Conservation (phyloP, 1,140 invertebrate genomes). For the Apolygus lucorum region DNA sequence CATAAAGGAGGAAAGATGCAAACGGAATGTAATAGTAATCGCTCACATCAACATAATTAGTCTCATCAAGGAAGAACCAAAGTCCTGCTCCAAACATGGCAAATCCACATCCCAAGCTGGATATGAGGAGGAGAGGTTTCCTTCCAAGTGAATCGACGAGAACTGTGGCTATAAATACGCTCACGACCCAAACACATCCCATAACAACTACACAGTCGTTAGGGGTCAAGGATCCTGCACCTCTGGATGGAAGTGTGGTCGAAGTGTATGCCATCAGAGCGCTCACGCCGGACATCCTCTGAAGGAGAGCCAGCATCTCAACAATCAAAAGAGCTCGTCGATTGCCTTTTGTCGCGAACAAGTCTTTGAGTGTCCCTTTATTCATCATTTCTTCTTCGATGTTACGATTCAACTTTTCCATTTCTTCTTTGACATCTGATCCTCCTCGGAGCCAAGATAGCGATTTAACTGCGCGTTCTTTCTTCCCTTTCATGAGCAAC, state of each 20-base stretch:
- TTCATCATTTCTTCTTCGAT: constrained; percentile 33
- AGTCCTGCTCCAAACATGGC: constrained; percentile 41
- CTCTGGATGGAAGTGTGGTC: constrained; percentile 51
- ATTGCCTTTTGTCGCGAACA: constrained; percentile 49
- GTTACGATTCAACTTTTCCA: constrained; percentile 29
- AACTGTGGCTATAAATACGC: constrained; percentile 51
- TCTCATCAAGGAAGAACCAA: constrained; percentile 52
- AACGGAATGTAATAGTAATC: constrained; percentile 52
- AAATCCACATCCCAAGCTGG: constrained; percentile 45
- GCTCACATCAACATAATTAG: constrained; percentile 41
- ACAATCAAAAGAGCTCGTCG: constrained; percentile 54
- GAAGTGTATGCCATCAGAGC: constrained; percentile 65
- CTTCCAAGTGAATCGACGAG: constrained; percentile 63
- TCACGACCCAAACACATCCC: constrained; percentile 54
- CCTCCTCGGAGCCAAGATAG: constrained; percentile 45
- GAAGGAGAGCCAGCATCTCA: constrained; percentile 56
- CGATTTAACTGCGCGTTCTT: constrained; percentile 42
- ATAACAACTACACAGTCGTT: constrained; percentile 53
- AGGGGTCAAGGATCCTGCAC: constrained; percentile 43
- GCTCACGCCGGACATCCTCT: constrained; percentile 68
- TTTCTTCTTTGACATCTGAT: constrained; percentile 41
- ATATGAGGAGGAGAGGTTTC: constrained; percentile 54
- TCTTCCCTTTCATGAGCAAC: constrained; percentile 47
- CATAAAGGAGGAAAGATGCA: constrained; percentile 55
- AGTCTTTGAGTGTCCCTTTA: constrained; percentile 40